Base-by-base conservation (phyloP, 1,140 invertebrate genomes). In the Forficula auricularia region DNA sequence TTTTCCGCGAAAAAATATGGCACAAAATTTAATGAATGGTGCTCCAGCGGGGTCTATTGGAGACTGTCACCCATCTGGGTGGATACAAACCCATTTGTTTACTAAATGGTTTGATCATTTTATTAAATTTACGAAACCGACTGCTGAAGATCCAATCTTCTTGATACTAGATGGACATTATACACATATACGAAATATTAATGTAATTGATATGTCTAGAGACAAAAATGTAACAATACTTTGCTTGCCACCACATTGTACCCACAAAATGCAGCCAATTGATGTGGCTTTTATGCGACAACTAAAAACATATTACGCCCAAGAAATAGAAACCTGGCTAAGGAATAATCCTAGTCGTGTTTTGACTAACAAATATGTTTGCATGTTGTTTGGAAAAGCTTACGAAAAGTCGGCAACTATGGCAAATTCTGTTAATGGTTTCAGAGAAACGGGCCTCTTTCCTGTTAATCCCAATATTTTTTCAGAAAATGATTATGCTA, bases 231-330 rank as follows among this genome's bases (percentile, higher is more conserved):
- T 52, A 13, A 46, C 43, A 6, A 44, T 58, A 14, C 15, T 54
- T 27, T 53, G 48, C 22, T 47, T 58, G 12, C 57, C 59, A 7
- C 56, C 59, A 31, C 61, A 63, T 34, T 51, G 49, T 37, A 56
- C 53, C 2, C 53, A 59, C 34, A 50, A 53, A 39, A 36, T 66
- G 3, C 61, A 65, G 43, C 59, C 60, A 15, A 48, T 65, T 2
- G 62, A 64, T 49, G 55, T 61, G 12, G 48, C 48, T 33, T 55
- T 65, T 45, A 60, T 62, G 49, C 49, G 48, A 36, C 54, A 60
- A 22, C 42, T 57, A 12, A 57, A 50, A 12, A 44, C 41, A 13
- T 52, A 43, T 34, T 54, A 45, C 18, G 41, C 44, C 35, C 40
- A 47, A 42, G 48, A 48, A 39, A 19, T 51, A 3, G 8, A 45